phyloP scores from a whole-genome alignment of 2,888 invertebrate species.

The Digitonthophagus gazella region DNA sequence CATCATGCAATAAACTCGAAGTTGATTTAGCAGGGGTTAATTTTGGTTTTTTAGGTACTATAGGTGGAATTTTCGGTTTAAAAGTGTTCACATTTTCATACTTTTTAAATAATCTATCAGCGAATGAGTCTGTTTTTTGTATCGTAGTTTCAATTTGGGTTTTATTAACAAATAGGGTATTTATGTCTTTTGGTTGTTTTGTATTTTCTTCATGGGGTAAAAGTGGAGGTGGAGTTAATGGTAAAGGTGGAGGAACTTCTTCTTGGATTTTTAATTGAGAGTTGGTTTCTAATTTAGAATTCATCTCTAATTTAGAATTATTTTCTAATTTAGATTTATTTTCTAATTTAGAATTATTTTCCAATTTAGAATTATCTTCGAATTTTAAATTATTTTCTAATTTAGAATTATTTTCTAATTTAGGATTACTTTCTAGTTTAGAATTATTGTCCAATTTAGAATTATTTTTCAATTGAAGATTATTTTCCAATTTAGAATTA shows the following conservation, averaged over 20 bases:
- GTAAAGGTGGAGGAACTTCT: slow-evolving; percentile 5
- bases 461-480: no score
- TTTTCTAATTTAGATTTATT: no score
- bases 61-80: not conserved
- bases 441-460: no score
- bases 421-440: no score
- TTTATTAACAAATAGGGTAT: not conserved
- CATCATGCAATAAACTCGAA: slow-evolving; percentile 18
- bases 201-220: not conserved
- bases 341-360: no score
- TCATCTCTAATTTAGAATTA: no score
- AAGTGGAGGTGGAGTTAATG: slow-evolving; percentile 6
- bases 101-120: slow-evolving; percentile 23
- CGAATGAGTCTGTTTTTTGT: slow-evolving; percentile 17
- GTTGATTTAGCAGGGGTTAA: slow-evolving; percentile 15
- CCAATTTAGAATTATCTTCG: no score
- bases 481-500: no score
- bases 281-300: not conserved
- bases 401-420: no score
- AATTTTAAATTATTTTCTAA: no score
- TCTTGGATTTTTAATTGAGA: no score
- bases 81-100: slow-evolving; percentile 18
- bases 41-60: not conserved
- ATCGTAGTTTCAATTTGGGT: not conserved
- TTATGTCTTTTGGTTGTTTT: not conserved